Conservation (phyloP, 2,797 vertebrate species). For the Micropoecilia bifurca region DNA sequence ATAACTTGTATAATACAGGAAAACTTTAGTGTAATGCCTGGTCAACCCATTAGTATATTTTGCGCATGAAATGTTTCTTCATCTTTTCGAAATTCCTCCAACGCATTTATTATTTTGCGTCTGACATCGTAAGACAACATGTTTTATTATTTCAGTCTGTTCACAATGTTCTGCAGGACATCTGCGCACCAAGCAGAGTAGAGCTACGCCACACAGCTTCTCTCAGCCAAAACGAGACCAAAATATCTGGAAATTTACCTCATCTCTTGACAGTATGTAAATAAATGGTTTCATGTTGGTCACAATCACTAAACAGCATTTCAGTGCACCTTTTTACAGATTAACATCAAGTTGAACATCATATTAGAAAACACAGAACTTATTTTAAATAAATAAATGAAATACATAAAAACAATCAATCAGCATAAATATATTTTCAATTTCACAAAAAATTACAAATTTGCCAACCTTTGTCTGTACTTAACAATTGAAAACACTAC, state of each 20-base stretch:
- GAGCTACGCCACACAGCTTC: not conserved
- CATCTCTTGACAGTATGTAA: not conserved
- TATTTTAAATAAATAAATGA: not conserved
- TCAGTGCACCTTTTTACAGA: not conserved
- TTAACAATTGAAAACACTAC: not conserved
- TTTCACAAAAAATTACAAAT: not conserved
- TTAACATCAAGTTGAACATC: not conserved
- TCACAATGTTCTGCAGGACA: not conserved
- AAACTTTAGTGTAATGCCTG: not conserved
- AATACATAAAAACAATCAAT: not conserved
- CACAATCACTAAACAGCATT: not conserved
- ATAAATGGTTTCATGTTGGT: not conserved
- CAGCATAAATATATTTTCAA: not conserved
- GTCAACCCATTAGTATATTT: no score
- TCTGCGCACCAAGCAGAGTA: not conserved
- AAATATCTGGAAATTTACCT: not conserved
- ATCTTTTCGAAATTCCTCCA: no score
- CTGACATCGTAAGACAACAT: no score
- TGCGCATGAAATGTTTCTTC: no score
- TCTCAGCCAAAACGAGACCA: no score
- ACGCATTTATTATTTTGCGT: no score
- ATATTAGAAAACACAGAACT: not conserved
- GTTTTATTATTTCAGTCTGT: no score
- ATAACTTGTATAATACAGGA: not conserved
- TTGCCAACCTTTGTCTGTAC: not conserved